Evolutionary conservation across 2,888 invertebrate genomes (phyloP).

Genomic region (Acanthosoma haemorrhoidale): DNA sequence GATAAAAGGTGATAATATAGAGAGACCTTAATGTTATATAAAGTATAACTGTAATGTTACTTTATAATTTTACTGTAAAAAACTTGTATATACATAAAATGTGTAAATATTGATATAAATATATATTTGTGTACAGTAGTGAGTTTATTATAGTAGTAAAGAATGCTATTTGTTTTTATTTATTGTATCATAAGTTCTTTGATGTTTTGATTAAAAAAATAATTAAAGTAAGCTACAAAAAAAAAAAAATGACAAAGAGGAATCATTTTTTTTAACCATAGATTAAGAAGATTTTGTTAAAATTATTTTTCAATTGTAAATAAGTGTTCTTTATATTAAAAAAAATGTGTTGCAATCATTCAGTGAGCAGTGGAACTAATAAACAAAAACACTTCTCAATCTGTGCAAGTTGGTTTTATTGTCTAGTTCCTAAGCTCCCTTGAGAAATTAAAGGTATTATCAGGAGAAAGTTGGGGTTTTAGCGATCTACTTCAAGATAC

Average conservation of each 20-base stretch:
- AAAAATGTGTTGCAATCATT: not conserved
- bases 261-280: not conserved
- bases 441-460: too few species aligned
- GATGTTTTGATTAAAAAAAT: constrained; percentile 2
- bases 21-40: not conserved
- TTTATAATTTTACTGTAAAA: not conserved
- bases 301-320: not conserved
- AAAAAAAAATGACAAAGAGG: not conserved
- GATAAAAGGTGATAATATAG: not conserved
- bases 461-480: too few species aligned
- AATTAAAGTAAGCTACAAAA: not conserved
- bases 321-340: not conserved
- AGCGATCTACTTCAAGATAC: too few species aligned
- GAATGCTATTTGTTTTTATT: constrained; percentile 1
- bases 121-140: constrained; percentile 5
- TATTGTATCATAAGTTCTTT: not conserved
- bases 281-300: not conserved
- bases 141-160: not conserved
- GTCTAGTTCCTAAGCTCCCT: too few species aligned
- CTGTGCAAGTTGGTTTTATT: too few species aligned
- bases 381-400: not conserved
- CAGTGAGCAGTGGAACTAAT: not conserved
- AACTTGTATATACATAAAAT: not conserved
- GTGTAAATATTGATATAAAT: constrained; percentile 1
- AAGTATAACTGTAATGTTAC: not conserved